These are phyloP conservation scores for Oreocharis arfaki DNA, from an alignment of 2,113 vertebrate species.

Conservation along the genomic window DNA sequence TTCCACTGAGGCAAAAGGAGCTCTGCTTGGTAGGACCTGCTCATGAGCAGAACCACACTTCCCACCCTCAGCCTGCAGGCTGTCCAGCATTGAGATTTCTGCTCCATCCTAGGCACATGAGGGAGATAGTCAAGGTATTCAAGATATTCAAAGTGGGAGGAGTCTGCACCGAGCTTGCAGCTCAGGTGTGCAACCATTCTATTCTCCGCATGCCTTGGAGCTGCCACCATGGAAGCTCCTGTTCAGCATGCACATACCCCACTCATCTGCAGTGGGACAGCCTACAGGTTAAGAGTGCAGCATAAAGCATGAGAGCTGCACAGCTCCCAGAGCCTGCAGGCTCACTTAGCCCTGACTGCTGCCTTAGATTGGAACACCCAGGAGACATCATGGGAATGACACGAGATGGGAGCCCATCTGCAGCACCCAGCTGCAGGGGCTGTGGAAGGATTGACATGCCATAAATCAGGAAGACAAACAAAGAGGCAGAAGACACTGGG, in stretches of 20 bases:
- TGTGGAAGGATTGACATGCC: neutral
- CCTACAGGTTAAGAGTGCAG: neutral
- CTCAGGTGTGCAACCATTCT: neutral
- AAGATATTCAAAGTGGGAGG: neutral
- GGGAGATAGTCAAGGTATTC: neutral
- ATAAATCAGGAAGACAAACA: conserved; percentile 31
- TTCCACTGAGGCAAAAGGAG: neutral
- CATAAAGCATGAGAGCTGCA: neutral
- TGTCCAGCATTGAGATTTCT: neutral
- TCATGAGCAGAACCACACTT: neutral
- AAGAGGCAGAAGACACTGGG: neutral
- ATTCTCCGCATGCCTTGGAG: neutral
- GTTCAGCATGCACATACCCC: neutral
- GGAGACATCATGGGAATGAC: neutral
- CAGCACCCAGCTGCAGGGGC: conserved; percentile 20
- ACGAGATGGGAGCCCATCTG: neutral
- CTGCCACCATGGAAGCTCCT: neutral
- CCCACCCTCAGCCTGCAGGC: neutral
- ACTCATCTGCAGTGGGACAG: neutral
- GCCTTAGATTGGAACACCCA: neutral
- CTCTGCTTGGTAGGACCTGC: neutral
- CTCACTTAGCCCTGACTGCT: neutral
- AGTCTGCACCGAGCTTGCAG: neutral
- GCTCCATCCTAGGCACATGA: neutral
- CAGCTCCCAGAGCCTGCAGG: neutral